A percentile compares a stretch with the other conserved stretches of the same genome.
phyloP scores from a whole-genome alignment of 2,113 vertebrate species.

The Ancistrus triradiatus region DNA sequence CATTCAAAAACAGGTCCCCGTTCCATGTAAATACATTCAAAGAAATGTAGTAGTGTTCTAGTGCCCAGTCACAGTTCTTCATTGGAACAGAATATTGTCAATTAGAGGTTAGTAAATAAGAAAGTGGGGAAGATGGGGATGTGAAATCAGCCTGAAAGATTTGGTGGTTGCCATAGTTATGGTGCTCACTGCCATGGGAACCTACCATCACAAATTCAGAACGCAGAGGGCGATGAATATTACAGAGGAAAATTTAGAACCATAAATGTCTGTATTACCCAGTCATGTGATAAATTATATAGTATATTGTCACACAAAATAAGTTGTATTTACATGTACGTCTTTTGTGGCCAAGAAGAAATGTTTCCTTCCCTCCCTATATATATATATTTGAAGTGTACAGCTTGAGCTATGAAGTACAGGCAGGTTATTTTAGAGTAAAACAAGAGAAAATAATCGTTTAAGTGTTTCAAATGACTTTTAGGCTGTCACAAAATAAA shows the following conservation, averaged over 20 bases:
- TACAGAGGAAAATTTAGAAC: slow-evolving; percentile 5
- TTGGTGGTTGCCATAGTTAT: neutral
- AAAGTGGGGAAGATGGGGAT: neutral
- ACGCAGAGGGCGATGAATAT: neutral
- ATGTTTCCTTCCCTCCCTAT: slow-evolving; percentile 53
- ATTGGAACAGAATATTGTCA: slow-evolving; percentile 52
- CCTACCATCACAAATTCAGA: slow-evolving; percentile 4
- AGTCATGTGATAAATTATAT: slow-evolving; percentile 45
- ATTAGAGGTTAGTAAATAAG: slow-evolving; percentile 28
- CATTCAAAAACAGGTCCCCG: slow-evolving; percentile 66
- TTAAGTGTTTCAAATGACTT: too few species aligned
- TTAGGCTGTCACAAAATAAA: neutral
- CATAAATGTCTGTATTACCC: too few species aligned
- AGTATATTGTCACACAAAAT: slow-evolving; percentile 59
- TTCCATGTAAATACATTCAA: slow-evolving; percentile 34
- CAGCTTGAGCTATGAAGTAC: slow-evolving; percentile 57
- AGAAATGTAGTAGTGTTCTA: slow-evolving; percentile 73
- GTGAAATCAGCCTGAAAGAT: neutral
- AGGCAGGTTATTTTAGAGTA: slow-evolving; percentile 53
- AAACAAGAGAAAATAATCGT: too few species aligned
- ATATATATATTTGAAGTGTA: slow-evolving; percentile 67
- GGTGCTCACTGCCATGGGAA: slow-evolving; percentile 2
- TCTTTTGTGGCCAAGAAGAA: slow-evolving; percentile 68
- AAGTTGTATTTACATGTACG: slow-evolving; percentile 67
- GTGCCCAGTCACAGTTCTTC: slow-evolving; percentile 82